Base-by-base conservation (phyloP, 2,797 vertebrate species). In the Tapirus indicus region DNA sequence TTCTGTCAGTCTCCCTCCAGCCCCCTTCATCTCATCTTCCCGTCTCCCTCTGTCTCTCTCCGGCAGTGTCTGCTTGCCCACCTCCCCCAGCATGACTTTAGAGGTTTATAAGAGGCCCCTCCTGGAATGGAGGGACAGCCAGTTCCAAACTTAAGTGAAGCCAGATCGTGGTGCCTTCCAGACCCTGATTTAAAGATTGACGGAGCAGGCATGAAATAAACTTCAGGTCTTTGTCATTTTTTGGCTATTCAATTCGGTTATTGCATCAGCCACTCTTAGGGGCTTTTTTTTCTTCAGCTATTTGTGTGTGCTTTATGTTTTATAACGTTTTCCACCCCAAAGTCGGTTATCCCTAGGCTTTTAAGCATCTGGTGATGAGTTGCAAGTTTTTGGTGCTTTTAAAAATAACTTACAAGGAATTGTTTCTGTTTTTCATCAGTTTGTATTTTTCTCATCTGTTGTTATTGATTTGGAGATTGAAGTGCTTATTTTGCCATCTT, bases 401-500 rank as follows among this genome's bases (percentile, higher is more conserved):
- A 97, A 93, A 97, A 97, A 96, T 97, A 95, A 93, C 95, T 96
- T 79, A 68, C n/a, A 78, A 95, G 77, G 82, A 54, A 71, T 87
- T 52, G 82, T 95, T 96, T 96, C 92, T 95, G 41, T 90, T 82
- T 80, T 84, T 91, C 58, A 89, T 94, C 82, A 49, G 58, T 54
- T 87, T 93, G 66, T 66, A 35, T 69, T 93, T 96, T 95, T 89
- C 89, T 91, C 44, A 84, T 97, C 86, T 79, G 38, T 96, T 93
- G 91, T 94, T 97, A 95, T 54, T 95, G 95, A 97, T 97, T 96
- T 96, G 91, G 84, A 93, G 79, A 72, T 94, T 86, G 54, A 75
- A 93, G 82, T 91, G 89, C 25, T 89, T 91, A 72, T 64, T 86
- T 94, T 97, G 79, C 74, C 83, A 8, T 97, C 71, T 96, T 98